Evolutionary conservation across 2,113 vertebrate species (phyloP).

Genomic region (Triplophysa tibetana): DNA sequence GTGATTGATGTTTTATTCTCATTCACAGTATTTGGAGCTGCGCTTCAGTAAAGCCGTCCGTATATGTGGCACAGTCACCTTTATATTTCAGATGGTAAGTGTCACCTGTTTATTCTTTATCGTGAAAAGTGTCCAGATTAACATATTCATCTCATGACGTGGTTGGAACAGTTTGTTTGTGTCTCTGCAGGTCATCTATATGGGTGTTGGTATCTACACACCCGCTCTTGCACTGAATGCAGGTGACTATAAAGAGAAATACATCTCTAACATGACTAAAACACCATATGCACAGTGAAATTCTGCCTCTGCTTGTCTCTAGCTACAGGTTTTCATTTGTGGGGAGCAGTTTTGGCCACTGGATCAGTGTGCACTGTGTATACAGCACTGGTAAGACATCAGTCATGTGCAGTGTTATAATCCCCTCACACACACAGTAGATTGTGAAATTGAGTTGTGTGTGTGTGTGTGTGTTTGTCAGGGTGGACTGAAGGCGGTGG

Average conservation of each 20-base stretch:
- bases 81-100: conserved; percentile 94
- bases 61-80: conserved; percentile 86
- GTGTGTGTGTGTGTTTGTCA: conserved; percentile 54
- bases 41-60: conserved; percentile 89
- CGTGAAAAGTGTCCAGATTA: background rate
- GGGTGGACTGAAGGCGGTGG: conserved; percentile 88
- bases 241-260: conserved; percentile 64
- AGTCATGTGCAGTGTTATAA: background rate
- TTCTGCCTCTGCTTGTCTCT: conserved; percentile 36
- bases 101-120: background rate
- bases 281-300: background rate
- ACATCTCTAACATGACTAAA: background rate
- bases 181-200: conserved; percentile 84
- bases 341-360: conserved; percentile 84
- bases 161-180: background rate
- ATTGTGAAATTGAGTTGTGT: no score
- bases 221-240: conserved; percentile 86
- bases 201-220: conserved; percentile 87
- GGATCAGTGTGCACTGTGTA: conserved; percentile 89
- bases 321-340: conserved; percentile 92
- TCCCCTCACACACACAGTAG: no score
- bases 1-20: background rate
- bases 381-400: conserved; percentile 80
- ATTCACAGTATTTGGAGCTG: conserved; percentile 86
- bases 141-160: conserved; percentile 2